Percentiles rank a stretch among this genome's conserved stretches.
phyloP scores from a whole-genome alignment of 2,888 invertebrate genomes.

The Rapana venosa region DNA sequence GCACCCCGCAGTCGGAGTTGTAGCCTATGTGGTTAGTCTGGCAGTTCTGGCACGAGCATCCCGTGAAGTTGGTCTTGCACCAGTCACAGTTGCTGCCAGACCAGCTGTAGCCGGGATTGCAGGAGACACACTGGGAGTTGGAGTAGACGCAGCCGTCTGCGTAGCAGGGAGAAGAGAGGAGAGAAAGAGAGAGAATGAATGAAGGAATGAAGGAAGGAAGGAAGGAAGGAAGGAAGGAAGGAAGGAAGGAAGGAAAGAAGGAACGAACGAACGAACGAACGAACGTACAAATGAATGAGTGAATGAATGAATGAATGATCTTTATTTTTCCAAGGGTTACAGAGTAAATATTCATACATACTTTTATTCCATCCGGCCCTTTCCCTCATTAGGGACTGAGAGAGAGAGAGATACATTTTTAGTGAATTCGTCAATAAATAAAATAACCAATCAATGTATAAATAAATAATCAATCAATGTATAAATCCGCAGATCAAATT shows the following conservation, averaged over 20 bases:
- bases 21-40: slow-evolving; percentile 22
- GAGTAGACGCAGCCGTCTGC: slow-evolving; percentile 20
- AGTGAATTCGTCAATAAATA: no score
- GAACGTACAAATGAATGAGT: no score
- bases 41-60: slow-evolving; percentile 28
- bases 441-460: no score
- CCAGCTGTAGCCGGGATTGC: neutral
- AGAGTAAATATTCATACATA: no score
- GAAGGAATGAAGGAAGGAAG: neutral
- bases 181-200: neutral
- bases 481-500: no score
- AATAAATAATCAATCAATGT: no score
- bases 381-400: no score
- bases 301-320: no score
- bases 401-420: no score
- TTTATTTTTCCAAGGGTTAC: no score
- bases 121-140: neutral
- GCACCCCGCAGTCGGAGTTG: slow-evolving; percentile 14
- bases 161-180: neutral
- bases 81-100: slow-evolving; percentile 23
- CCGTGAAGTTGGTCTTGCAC: slow-evolving; percentile 32
- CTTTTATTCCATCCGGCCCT: no score
- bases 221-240: neutral
- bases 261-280: neutral
- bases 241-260: neutral